These are phyloP conservation scores for Onychomys arenicola DNA, from an alignment of 2,797 vertebrate species.

Conservation along the genomic window DNA sequence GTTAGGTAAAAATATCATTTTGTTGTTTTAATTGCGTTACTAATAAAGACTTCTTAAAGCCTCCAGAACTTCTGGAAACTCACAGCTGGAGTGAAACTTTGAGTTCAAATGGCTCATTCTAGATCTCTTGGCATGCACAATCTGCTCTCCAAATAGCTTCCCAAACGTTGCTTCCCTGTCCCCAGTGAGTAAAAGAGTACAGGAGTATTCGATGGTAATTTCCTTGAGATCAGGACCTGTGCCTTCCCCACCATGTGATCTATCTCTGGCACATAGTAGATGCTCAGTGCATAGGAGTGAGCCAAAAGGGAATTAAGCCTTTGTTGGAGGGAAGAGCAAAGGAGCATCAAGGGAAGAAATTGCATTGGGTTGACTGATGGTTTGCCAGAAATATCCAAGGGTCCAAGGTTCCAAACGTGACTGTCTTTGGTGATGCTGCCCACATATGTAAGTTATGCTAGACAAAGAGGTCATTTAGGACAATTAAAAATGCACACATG, in stretches of 20 bases:
- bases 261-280: background rate
- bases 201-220: background rate
- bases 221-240: background rate
- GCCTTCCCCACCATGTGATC: background rate
- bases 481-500: background rate
- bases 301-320: background rate
- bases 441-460: background rate
- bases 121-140: background rate
- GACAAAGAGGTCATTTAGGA: background rate
- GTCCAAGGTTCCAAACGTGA: background rate
- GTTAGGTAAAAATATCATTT: conserved; percentile 54
- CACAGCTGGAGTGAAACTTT: background rate
- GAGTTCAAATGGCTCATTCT: conserved; percentile 22
- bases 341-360: background rate
- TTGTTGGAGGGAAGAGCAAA: background rate
- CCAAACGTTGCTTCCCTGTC: background rate
- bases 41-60: conserved; percentile 27
- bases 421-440: background rate
- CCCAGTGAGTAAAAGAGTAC: background rate
- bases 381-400: background rate
- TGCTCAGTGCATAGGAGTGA: background rate
- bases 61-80: background rate
- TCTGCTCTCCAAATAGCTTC: background rate
- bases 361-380: background rate
- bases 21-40: conserved; percentile 36